Conservation (phyloP, 2,888 invertebrate species). For the Pecten maximus region DNA sequence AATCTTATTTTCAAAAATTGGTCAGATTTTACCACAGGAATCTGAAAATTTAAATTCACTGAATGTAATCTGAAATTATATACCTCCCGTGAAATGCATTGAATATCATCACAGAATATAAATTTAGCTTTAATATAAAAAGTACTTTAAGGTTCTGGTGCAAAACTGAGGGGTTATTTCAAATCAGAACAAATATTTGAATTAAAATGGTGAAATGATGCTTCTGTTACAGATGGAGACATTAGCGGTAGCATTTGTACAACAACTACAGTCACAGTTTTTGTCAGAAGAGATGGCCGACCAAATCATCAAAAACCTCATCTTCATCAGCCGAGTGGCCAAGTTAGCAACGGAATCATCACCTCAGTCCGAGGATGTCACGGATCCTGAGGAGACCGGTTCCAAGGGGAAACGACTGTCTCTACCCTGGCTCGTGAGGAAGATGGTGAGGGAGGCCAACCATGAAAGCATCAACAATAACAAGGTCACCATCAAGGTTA, state of each 20-base stretch:
- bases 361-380: constrained; percentile 38
- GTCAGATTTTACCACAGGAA: neutral
- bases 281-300: constrained; percentile 88
- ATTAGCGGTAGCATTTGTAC: constrained; percentile 73
- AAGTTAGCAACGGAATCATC: constrained; percentile 49
- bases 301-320: constrained; percentile 87
- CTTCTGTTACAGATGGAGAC: constrained; percentile 72
- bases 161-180: neutral
- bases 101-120: too few relatives aligned
- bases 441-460: constrained; percentile 89
- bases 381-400: constrained; percentile 52
- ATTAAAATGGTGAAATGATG: neutral
- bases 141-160: neutral
- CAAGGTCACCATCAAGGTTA: constrained; percentile 88
- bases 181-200: neutral
- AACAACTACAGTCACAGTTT: constrained; percentile 79
- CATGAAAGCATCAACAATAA: constrained; percentile 90
- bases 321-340: constrained; percentile 87
- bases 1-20: neutral
- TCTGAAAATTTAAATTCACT: neutral
- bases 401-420: constrained; percentile 58
- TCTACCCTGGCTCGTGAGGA: constrained; percentile 84
- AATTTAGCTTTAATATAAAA: too few relatives aligned
- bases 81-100: too few relatives aligned
- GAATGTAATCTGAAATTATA: too few relatives aligned